phyloP scores from a whole-genome alignment of 2,888 invertebrate species.

The Fissipunctia ypsillon region DNA sequence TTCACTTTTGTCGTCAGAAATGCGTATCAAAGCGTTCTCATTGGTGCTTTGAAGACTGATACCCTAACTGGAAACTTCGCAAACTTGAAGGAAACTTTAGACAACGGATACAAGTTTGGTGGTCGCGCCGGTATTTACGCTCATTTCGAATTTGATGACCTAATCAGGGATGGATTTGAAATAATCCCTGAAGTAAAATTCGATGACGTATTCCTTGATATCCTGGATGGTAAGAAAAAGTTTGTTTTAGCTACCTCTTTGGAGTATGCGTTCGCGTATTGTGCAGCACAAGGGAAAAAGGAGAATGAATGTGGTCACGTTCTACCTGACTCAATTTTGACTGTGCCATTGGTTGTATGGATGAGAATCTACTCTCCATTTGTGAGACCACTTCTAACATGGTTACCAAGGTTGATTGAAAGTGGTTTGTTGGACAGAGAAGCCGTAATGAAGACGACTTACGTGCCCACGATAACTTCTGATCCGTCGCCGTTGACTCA shows the following conservation, averaged over 20 bases:
- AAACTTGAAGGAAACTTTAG: constrained; percentile 76
- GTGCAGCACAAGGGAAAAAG: constrained; percentile 75
- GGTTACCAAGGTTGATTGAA: constrained; percentile 81
- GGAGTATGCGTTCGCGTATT: constrained; percentile 81
- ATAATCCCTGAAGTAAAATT: constrained; percentile 78
- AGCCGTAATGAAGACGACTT: constrained; percentile 66
- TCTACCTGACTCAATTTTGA: constrained; percentile 81
- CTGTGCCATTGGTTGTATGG: constrained; percentile 82
- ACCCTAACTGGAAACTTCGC: constrained; percentile 76
- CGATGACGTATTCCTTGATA: constrained; percentile 75
- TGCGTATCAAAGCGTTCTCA: constrained; percentile 83
- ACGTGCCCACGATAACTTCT: constrained; percentile 60
- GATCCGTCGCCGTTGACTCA: constrained; percentile 78
- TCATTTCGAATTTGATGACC: constrained; percentile 80
- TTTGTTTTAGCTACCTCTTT: constrained; percentile 81
- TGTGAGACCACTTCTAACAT: constrained; percentile 69
- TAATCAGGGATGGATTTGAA: constrained; percentile 76
- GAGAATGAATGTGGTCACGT: constrained; percentile 81
- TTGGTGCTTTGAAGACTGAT: constrained; percentile 82
- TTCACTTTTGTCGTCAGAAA: constrained; percentile 83
- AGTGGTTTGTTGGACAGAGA: constrained; percentile 78
- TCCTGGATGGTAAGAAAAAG: constrained; percentile 75
- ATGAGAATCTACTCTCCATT: constrained; percentile 80
- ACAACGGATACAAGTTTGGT: constrained; percentile 78
- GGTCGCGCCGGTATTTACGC: constrained; percentile 78